Evolutionary conservation across 2,113 vertebrate species (phyloP), one percentile per base, ranked within the genome.

Genomic region (Scomber japonicus): DNA sequence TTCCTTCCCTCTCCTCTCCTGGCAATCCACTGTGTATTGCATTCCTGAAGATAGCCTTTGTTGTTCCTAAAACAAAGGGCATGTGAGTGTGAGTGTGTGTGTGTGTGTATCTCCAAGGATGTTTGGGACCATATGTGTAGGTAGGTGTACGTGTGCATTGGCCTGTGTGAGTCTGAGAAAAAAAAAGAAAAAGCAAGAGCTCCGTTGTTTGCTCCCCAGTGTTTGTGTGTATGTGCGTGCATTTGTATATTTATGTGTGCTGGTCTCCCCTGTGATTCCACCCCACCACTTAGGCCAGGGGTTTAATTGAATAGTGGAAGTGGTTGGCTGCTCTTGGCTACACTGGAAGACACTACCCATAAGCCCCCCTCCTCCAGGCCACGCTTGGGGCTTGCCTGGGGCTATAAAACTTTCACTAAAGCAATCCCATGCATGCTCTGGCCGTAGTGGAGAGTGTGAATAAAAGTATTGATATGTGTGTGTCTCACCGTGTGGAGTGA

Each of bases 21-120:
- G 35, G 71, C 51, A 77, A 72, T 90, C 88, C 91, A 63, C 83
- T 16, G 90, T 83, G 88, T 66, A 91, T 92, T 91, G 76, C 75
- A 80, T 85, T 91, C 71, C 85, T 87, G 87, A 91, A 93, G 90
- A 93, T 91, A 92, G 90, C 78, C 76, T 88, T 88, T 91, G 89
- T 93, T 92, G 87, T 91, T 77, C 86, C 81, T 71, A 71, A 87
- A 94, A 93, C 89, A 93, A 92, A 88, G 82, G 83, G 71, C 56
- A 70, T 64, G 46, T 60, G 70, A 27, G 24, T 27, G 24, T 21
- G 21, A 77, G 71, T 48, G 61, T 53, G 83, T 55, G 56, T 19
- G 31, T 40, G 54, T 51, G 46, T 70, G 44, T 69, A 35, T 30
- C 59, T 74, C 49, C 46, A 19, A 12, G 61, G 19, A 78, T 59